These are phyloP conservation scores for Amblyjoppa proteus DNA, from an alignment of 2,888 invertebrate genomes.

Conservation along the genomic window DNA sequence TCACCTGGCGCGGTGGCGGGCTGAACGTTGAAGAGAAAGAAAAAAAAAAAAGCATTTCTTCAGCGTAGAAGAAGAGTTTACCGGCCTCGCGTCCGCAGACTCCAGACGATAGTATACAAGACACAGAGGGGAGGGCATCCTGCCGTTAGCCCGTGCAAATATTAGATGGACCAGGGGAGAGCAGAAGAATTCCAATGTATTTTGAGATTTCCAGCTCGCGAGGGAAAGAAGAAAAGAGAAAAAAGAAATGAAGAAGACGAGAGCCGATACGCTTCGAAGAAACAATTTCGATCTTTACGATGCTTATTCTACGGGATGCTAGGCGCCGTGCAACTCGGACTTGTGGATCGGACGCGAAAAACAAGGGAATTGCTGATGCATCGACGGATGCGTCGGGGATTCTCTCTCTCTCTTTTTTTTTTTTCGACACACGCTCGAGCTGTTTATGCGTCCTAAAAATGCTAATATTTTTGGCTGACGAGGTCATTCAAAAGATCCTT, in stretches of 20 bases:
- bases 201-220: constrained; percentile 56
- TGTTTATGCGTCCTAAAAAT: constrained; percentile 11
- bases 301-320: constrained; percentile 76
- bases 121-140: constrained; percentile 33
- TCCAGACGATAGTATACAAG: constrained; percentile 63
- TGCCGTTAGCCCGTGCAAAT: constrained; percentile 57
- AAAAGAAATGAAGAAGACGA: neutral
- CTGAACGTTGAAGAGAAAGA: constrained; percentile 1
- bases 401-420: constrained; percentile 21
- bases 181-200: constrained; percentile 64
- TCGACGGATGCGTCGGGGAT: constrained; percentile 6
- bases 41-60: neutral
- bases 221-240: constrained; percentile 34
- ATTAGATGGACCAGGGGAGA: constrained; percentile 49
- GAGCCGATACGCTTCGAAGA: constrained; percentile 76
- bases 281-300: constrained; percentile 82
- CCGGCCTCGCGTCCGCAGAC: constrained; percentile 55
- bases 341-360: constrained; percentile 14
- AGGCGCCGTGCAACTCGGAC: constrained; percentile 17
- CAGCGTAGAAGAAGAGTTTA: constrained; percentile 31
- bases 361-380: constrained; percentile 60
- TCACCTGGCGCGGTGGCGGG: constrained; percentile 48
- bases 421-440: constrained; percentile 23
- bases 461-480: neutral
- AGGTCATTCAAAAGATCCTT: neutral